Conservation (phyloP, 2,888 invertebrate genomes). For the Clepsis dumicolana region DNA sequence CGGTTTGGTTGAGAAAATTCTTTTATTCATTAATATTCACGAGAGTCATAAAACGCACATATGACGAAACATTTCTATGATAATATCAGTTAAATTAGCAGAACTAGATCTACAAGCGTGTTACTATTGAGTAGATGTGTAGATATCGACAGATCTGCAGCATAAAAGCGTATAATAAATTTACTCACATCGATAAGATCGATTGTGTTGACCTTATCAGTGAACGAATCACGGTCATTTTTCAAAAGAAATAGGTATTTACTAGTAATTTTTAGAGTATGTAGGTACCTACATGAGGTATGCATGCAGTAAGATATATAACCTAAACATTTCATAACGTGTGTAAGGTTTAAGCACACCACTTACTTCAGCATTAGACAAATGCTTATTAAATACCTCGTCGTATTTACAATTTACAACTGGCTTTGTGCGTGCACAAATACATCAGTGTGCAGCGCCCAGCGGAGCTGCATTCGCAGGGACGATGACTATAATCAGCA, state of each 20-base stretch:
- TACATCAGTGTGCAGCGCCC: constrained; percentile 61
- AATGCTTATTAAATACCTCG: constrained; percentile 44
- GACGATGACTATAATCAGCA: constrained; percentile 76
- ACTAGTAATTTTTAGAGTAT: neutral
- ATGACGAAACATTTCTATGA: constrained; percentile 34
- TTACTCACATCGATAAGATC: neutral
- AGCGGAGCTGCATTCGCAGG: constrained; percentile 62
- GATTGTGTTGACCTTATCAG: neutral
- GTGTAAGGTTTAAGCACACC: constrained; percentile 16
- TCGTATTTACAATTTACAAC: constrained; percentile 40
- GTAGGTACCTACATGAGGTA: neutral
- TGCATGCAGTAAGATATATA: no score
- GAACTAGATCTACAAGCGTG: constrained; percentile 21
- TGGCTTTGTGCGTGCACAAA: constrained; percentile 64
- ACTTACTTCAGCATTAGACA: constrained; percentile 36
- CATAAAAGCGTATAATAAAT: constrained; percentile 2
- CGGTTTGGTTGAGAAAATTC: constrained; percentile 3
- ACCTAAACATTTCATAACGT: neutral
- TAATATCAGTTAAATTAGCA: constrained; percentile 28
- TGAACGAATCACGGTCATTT: neutral
- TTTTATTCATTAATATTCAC: constrained; percentile 32
- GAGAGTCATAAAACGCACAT: constrained; percentile 24
- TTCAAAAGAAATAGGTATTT: neutral
- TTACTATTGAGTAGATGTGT: constrained; percentile 14
- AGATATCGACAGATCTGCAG: constrained; percentile 16